Conservation (phyloP, 2,888 invertebrate genomes). For the Drosophila silvestris region DNA sequence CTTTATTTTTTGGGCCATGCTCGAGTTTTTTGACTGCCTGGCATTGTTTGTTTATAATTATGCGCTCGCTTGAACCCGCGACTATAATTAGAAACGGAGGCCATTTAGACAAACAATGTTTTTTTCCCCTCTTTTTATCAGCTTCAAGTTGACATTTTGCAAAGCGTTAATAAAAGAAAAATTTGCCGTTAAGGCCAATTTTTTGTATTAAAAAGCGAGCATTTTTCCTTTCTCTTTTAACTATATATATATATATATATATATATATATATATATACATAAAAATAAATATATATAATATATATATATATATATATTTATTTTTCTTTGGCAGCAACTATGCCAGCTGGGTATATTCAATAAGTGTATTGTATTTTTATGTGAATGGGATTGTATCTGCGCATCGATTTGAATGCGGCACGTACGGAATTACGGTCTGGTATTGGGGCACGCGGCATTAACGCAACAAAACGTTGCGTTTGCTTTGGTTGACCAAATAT, state of each 20-base stretch:
- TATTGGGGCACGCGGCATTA: constrained; percentile 53
- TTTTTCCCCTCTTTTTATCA: constrained; percentile 16
- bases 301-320: neutral
- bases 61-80: constrained; percentile 62
- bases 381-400: constrained; percentile 47
- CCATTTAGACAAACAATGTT: constrained; percentile 47
- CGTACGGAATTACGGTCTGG: constrained; percentile 53
- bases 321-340: constrained; percentile 1
- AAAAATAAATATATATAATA: too few species aligned
- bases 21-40: constrained; percentile 18
- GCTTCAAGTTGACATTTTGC: constrained; percentile 36
- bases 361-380: constrained; percentile 57
- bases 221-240: neutral
- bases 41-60: constrained; percentile 77
- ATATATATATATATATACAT: neutral
- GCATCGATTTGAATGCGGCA: constrained; percentile 53
- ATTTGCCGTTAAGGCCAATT: constrained; percentile 8
- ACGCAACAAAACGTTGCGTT: constrained; percentile 38
- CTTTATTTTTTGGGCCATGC: constrained; percentile 52
- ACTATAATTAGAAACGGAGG: constrained; percentile 66
- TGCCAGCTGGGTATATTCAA: neutral
- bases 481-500: constrained; percentile 51
- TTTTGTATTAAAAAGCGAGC: constrained; percentile 1
- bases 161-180: constrained; percentile 5
- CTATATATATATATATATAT: neutral